A percentile compares a stretch with the other conserved stretches of the same genome.
Conservation (phyloP, 2,113 vertebrate genomes). For the Urocolius indicus region DNA sequence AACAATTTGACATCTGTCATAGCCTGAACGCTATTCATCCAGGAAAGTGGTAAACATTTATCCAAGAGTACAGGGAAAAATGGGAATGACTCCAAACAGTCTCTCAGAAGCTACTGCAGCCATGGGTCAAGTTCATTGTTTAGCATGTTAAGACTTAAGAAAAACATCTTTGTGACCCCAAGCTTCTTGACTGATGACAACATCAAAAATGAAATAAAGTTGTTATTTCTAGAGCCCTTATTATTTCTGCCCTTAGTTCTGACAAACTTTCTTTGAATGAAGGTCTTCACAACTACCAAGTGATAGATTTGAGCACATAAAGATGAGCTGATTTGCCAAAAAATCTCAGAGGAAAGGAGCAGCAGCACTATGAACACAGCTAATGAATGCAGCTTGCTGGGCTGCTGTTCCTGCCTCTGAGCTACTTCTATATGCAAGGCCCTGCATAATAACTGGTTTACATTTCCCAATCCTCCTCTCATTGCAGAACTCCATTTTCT, state of each 20-base stretch:
- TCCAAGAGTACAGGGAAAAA: background rate
- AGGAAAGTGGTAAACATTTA: background rate
- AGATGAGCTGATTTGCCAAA: background rate
- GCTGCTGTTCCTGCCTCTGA: background rate
- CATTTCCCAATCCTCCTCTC: background rate
- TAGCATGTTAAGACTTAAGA: background rate
- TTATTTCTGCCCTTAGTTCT: background rate
- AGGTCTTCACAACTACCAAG: background rate
- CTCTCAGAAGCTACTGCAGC: background rate
- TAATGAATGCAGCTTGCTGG: background rate
- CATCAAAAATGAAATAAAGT: background rate
- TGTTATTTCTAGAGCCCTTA: background rate
- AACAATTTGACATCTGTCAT: background rate
- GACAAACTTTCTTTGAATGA: background rate
- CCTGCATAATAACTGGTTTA: background rate
- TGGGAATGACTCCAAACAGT: background rate
- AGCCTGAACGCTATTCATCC: fast-evolving
- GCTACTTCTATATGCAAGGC: background rate
- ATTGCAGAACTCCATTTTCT: background rate
- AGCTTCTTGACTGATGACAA: background rate
- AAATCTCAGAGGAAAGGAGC: fast-evolving
- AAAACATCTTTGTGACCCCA: background rate
- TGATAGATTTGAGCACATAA: background rate
- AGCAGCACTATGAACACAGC: fast-evolving
- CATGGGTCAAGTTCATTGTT: background rate